phyloP scores from a whole-genome alignment of 2,113 vertebrate genomes.

The Herpetotheres cachinnans region DNA sequence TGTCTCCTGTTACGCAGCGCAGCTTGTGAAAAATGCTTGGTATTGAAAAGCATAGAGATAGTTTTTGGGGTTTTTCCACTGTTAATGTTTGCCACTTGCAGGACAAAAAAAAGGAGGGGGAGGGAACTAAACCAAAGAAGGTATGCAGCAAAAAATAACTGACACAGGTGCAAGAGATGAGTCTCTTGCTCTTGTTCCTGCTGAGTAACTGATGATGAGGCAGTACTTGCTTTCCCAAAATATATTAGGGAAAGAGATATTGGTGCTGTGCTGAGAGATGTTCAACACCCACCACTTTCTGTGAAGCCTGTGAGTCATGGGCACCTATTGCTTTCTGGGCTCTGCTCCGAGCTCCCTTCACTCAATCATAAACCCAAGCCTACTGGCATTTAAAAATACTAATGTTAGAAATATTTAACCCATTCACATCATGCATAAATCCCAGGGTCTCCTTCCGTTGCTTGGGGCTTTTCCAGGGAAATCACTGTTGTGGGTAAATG shows the following conservation, averaged over 20 bases:
- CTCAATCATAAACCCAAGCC: neutral
- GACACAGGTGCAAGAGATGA: constrained; percentile 12
- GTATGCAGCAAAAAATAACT: constrained; percentile 14
- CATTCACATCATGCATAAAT: neutral
- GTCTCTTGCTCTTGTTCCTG: constrained; percentile 1
- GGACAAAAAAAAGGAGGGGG: neutral
- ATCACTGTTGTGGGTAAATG: neutral
- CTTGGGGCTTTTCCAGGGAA: neutral
- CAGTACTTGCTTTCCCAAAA: constrained; percentile 36
- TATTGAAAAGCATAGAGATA: neutral
- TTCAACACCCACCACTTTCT: neutral
- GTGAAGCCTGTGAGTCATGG: constrained; percentile 26
- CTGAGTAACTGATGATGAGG: constrained; percentile 58
- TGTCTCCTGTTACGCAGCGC: neutral
- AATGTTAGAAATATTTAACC: neutral
- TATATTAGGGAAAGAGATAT: neutral
- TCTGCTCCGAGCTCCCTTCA: neutral
- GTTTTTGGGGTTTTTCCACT: neutral
- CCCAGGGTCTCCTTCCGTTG: neutral
- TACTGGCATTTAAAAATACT: neutral
- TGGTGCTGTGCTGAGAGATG: neutral
- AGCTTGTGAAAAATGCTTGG: neutral
- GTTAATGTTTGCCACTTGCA: neutral
- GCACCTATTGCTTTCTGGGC: neutral
- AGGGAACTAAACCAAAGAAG: neutral